Conservation (phyloP, 2,113 vertebrate species). For the Nansenia antarctica region DNA sequence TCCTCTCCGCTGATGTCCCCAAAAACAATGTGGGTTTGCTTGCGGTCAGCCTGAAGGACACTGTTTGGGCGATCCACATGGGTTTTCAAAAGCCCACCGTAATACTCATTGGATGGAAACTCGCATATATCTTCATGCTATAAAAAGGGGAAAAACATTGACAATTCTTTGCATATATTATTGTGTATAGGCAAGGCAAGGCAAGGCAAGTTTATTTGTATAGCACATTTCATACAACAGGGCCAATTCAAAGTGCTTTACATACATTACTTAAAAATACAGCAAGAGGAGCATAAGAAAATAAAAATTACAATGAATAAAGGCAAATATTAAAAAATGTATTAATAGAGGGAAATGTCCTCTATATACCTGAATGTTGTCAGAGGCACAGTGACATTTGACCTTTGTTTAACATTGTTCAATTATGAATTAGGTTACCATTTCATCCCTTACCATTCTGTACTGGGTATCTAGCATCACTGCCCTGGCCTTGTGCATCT, state of each 20-base stretch:
- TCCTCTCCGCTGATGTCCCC: conserved; percentile 80
- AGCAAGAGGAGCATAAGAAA: no score
- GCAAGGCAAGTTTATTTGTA: not conserved
- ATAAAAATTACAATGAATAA: no score
- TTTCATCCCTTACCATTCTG: conserved; percentile 55
- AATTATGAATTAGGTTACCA: not conserved
- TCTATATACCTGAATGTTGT: no score
- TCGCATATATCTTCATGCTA: conserved; percentile 83
- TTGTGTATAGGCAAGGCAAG: no score
- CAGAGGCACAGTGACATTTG: not conserved
- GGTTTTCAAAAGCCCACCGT: conserved; percentile 66
- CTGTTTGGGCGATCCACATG: conserved; percentile 47
- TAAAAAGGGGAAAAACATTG: not conserved
- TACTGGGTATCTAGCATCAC: conserved; percentile 63
- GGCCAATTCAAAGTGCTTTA: no score
- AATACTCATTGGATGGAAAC: conserved; percentile 86
- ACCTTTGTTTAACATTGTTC: not conserved
- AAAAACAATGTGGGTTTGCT: conserved; percentile 76
- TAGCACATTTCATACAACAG: no score
- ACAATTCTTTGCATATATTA: not conserved
- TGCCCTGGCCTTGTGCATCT: not conserved
- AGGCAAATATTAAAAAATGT: no score
- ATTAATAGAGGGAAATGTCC: no score
- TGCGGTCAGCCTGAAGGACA: conserved; percentile 48
- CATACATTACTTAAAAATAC: no score